Conservation (phyloP, 2,113 vertebrate species). For the Solenodon paradoxus region DNA sequence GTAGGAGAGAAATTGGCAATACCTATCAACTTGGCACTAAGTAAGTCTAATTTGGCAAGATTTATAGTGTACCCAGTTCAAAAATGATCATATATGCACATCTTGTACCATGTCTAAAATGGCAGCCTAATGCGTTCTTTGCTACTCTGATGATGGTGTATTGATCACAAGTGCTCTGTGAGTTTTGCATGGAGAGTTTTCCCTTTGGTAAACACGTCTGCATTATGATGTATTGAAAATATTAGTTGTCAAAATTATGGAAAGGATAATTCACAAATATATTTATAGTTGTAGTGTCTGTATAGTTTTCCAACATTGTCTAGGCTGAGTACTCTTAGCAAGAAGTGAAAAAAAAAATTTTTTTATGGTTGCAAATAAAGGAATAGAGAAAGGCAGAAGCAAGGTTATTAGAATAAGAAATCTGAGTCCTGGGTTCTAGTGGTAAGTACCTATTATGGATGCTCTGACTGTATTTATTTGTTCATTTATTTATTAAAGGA, state of each 20-base stretch:
- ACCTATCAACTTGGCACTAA: slow-evolving; percentile 52
- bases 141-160: not conserved
- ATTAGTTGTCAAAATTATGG: not conserved
- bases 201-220: not conserved
- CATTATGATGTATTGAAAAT: not conserved
- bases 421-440: not conserved
- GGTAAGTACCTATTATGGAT: not conserved
- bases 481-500: no score
- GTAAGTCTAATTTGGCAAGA: slow-evolving; percentile 62
- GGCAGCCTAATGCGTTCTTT: not conserved
- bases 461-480: not conserved
- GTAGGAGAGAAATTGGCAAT: slow-evolving; percentile 52
- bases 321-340: not conserved
- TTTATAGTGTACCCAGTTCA: not conserved
- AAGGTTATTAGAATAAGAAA: not conserved
- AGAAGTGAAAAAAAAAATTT: not conserved
- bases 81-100: not conserved
- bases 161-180: not conserved
- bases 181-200: not conserved
- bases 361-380: not conserved
- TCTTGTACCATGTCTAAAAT: not conserved
- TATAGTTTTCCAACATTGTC: not conserved
- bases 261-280: not conserved
- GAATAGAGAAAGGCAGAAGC: not conserved
- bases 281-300: no score